Percentiles rank a stretch among this genome's conserved stretches.
phyloP scores from a whole-genome alignment of 2,113 vertebrate species.

The Bujurquina vittata region DNA sequence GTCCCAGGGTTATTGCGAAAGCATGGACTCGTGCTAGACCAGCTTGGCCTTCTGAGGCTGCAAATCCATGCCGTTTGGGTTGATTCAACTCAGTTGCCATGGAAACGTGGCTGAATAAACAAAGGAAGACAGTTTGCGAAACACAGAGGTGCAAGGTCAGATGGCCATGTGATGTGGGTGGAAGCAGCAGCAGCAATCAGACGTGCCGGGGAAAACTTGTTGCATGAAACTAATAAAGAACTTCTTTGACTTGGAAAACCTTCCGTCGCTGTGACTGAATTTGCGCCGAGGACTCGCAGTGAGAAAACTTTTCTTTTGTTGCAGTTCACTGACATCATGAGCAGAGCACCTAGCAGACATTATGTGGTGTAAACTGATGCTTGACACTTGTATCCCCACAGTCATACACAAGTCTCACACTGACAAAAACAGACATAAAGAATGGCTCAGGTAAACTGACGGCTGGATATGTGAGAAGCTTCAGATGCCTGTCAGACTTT shows the following conservation, averaged over 20 bases:
- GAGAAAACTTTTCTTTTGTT: conserved; percentile 26
- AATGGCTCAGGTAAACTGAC: conserved; percentile 55
- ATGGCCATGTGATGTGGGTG: conserved; percentile 78
- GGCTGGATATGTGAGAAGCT: conserved; percentile 51
- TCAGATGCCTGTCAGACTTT: conserved; percentile 49
- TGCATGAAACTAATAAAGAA: conserved; percentile 28
- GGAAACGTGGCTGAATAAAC: conserved; percentile 60
- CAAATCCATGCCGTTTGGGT: conserved; percentile 78
- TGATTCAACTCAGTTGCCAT: conserved; percentile 80
- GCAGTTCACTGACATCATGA: conserved; percentile 12
- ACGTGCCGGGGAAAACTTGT: background rate
- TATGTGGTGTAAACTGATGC: conserved; percentile 19
- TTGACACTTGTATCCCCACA: conserved; percentile 29
- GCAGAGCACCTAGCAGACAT: conserved; percentile 8
- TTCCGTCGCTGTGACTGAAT: background rate
- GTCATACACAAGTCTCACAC: conserved; percentile 18
- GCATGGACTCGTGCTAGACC: conserved; percentile 35
- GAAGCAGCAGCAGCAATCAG: conserved; percentile 14
- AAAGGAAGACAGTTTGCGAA: conserved; percentile 84
- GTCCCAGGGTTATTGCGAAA: conserved; percentile 23
- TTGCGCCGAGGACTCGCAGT: background rate
- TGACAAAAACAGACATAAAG: conserved; percentile 35
- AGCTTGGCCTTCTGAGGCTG: conserved; percentile 71
- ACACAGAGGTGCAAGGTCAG: conserved; percentile 85
- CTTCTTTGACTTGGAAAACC: conserved; percentile 10